Conservation (phyloP, 2,113 vertebrate genomes). For the Chauna torquata region DNA sequence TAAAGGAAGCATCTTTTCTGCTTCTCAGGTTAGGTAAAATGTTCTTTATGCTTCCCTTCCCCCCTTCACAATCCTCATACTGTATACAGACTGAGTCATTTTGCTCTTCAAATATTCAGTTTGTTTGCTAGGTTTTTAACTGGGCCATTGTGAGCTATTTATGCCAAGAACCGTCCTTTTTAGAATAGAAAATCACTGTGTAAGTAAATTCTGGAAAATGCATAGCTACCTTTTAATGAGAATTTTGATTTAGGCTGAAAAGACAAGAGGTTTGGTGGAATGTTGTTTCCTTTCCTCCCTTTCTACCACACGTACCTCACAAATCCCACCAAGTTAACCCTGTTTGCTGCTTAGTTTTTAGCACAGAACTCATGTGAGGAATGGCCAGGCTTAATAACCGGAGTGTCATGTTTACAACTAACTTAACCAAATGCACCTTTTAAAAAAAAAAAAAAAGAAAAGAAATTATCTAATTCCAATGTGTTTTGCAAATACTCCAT, state of each 20-base stretch:
- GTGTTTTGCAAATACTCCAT: neutral
- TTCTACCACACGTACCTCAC: neutral
- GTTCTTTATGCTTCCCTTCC: neutral
- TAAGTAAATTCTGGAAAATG: neutral
- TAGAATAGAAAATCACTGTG: neutral
- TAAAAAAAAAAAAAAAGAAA: neutral
- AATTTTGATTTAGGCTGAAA: neutral
- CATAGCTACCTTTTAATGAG: neutral
- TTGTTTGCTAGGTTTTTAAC: constrained; percentile 5
- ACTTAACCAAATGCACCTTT: neutral
- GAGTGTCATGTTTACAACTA: neutral
- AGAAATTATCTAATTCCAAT: neutral
- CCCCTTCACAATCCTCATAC: neutral
- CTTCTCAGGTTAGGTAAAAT: neutral
- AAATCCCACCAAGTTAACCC: neutral
- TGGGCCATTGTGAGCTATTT: neutral
- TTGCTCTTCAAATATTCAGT: neutral
- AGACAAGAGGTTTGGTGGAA: neutral
- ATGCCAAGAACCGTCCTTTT: neutral
- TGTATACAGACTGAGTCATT: neutral
- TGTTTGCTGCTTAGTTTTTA: neutral
- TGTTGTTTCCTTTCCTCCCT: neutral
- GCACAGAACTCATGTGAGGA: neutral
- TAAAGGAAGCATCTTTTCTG: neutral
- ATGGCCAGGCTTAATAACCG: neutral